Evolutionary conservation across 2,113 vertebrate species (phyloP), one percentile per base, ranked within the genome.

Genomic region (Nestor notabilis): DNA sequence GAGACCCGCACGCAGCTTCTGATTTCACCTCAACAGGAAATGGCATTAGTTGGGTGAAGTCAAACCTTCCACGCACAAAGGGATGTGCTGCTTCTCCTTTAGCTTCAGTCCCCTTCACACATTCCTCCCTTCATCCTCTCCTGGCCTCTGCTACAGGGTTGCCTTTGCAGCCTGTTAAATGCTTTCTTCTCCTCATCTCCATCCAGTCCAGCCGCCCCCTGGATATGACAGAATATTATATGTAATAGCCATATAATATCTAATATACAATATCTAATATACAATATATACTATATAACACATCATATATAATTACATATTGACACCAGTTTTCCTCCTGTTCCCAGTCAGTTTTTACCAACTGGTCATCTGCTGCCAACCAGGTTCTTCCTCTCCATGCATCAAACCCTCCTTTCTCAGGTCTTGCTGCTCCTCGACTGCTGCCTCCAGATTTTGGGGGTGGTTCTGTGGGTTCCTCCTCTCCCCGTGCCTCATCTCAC

Each of bases 1-100:
- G 24, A 18, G 5, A 25, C 23, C 31, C 8, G 2, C 50, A 5
- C 4, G 2, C 50, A 0, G 25, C 12, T 7, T 14, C 70, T 0
- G 17, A 2, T 16, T 23, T 11, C 29, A 2, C 46, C 44, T 5
- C 41, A 3, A 15, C 4, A 2, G 46, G 50, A 35, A 25, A 12
- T 2, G 2, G 39, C 31, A 1, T 27, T 5, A 15, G 13, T 17
- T 61, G 4, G 2, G 9, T 1, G 2, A 55, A 61, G 11, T 19
- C 2, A 0, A 76, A 0, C 52, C 5, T 46, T 35, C 20, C 37
- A 1, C 1, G 11, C 50, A 1, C 64, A 18, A 13, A 58, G 56
- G 1, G 29, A 35, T 3, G 44, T 0, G 28, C 46, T 64, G 4
- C 71, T 92, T 58, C 21, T 31, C 58, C 91, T 77, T 52, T 9